Evolutionary conservation across 2,888 invertebrate genomes (phyloP).

Genomic region (Drosophila sordidula): DNA sequence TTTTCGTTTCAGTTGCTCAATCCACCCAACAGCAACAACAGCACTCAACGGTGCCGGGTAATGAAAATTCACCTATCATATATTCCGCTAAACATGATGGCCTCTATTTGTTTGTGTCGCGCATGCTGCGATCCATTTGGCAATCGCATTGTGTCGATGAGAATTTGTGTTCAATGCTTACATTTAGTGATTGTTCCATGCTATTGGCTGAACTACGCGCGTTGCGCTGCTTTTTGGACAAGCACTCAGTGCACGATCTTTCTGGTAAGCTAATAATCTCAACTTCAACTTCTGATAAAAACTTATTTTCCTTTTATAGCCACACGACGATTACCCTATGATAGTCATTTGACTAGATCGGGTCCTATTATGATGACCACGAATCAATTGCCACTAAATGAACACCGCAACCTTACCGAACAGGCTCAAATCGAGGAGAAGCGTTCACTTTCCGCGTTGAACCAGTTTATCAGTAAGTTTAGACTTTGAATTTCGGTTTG

Average conservation of each 20-base stretch:
- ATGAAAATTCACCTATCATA: constrained; percentile 80
- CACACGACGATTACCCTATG: constrained; percentile 62
- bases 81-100: constrained; percentile 96
- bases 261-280: constrained; percentile 62
- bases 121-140: constrained; percentile 96
- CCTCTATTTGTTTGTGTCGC: constrained; percentile 94
- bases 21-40: constrained; percentile 38
- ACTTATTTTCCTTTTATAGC: constrained; percentile 43
- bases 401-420: constrained; percentile 83
- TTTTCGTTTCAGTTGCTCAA: constrained; percentile 36
- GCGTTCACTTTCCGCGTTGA: constrained; percentile 91
- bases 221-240: constrained; percentile 90
- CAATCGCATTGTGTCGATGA: constrained; percentile 90
- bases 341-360: constrained; percentile 66
- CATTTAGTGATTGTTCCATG: constrained; percentile 89
- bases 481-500: not conserved
- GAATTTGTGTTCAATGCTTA: constrained; percentile 89
- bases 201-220: constrained; percentile 91
- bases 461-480: constrained; percentile 88
- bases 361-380: constrained; percentile 66
- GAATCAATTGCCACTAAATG: constrained; percentile 61
- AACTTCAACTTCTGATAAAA: not conserved
- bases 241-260: constrained; percentile 86
- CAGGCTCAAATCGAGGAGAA: constrained; percentile 89
- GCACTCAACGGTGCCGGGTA: constrained; percentile 39